Percentiles rank a stretch among this genome's conserved stretches.
Conservation (phyloP, 2,888 invertebrate genomes). For the Rhopalosiphum nymphaeae region DNA sequence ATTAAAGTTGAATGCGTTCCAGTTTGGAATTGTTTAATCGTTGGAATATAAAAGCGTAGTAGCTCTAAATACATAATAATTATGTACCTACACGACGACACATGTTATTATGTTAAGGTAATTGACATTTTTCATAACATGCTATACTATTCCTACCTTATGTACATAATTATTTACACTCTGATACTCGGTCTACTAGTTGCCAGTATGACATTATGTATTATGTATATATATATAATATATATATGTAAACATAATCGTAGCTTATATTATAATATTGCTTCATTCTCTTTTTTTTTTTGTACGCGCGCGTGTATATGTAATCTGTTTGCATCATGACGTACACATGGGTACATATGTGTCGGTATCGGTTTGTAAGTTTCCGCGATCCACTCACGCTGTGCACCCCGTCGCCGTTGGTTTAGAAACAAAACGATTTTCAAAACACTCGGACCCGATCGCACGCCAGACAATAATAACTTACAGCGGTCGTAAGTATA, state of each 20-base stretch:
- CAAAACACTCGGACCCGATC: conserved; percentile 38
- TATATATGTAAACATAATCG: background rate
- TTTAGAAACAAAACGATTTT: conserved; percentile 51
- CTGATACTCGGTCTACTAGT: background rate
- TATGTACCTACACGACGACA: background rate
- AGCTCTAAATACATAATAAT: background rate
- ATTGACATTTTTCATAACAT: background rate
- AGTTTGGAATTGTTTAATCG: background rate
- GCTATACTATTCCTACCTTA: background rate
- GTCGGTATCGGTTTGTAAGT: conserved; percentile 4
- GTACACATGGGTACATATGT: background rate
- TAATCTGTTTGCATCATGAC: conserved; percentile 2
- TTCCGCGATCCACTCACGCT: conserved; percentile 37
- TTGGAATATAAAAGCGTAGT: background rate
- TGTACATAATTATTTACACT: background rate
- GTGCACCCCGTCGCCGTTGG: background rate
- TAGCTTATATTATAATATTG: background rate
- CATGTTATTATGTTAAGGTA: background rate
- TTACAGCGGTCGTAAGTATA: background rate
- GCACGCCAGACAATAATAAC: background rate
- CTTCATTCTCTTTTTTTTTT: background rate
- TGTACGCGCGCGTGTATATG: background rate
- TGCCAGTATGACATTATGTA: background rate
- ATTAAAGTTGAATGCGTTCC: background rate
- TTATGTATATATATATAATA: no score